A percentile compares a stretch with the other conserved stretches of the same genome.
phyloP scores from a whole-genome alignment of 2,888 invertebrate species.

The Dynastes tityus region DNA sequence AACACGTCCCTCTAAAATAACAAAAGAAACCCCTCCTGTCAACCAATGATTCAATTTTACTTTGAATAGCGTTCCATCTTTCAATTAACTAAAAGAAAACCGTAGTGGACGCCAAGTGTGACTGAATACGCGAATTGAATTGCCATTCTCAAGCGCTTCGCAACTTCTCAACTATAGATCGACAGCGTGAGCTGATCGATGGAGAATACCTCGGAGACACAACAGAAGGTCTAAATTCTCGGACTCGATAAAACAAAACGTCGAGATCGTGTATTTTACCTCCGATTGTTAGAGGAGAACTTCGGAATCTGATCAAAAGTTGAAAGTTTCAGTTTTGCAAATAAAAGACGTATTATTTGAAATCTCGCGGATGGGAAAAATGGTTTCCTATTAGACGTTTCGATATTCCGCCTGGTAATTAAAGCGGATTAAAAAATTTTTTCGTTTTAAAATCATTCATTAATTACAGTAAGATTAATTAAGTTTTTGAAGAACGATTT shows the following conservation, averaged over 20 bases:
- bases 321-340: background rate
- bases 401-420: too few relatives aligned
- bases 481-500: too few relatives aligned
- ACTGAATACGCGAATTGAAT: background rate
- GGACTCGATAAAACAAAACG: slow-evolving; percentile 1
- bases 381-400: too few relatives aligned
- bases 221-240: background rate
- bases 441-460: too few relatives aligned
- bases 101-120: slow-evolving; percentile 10
- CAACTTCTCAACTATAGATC: slow-evolving; percentile 13
- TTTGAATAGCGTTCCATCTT: too few relatives aligned
- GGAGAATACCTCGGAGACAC: background rate
- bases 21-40: background rate
- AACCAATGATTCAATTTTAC: background rate
- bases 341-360: background rate
- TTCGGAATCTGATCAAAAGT: slow-evolving; percentile 3
- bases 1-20: too few relatives aligned
- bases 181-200: background rate
- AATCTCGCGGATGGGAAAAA: too few relatives aligned
- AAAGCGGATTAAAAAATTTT: too few relatives aligned
- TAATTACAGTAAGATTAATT: too few relatives aligned
- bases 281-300: background rate
- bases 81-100: background rate
- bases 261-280: background rate
- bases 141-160: background rate